Conservation (phyloP, 2,888 invertebrate genomes). For the Acanthosepion lycidas region DNA sequence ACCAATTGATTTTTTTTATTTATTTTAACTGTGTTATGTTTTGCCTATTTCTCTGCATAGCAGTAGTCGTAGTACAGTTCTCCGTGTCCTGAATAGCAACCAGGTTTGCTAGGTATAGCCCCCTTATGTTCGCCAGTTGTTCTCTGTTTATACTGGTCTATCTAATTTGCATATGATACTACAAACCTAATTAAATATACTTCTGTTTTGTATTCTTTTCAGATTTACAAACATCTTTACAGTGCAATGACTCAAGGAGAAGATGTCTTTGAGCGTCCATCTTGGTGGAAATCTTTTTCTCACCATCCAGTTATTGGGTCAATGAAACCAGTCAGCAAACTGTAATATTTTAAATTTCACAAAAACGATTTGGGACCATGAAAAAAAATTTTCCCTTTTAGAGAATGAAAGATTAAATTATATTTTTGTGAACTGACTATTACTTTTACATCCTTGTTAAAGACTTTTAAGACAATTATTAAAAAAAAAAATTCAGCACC, state of each 20-base stretch:
- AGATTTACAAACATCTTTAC: conserved; percentile 74
- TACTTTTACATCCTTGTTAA: not conserved
- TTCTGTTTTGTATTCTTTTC: conserved; percentile 50
- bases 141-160: no score
- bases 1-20: no score
- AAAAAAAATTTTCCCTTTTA: no score
- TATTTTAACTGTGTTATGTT: no score
- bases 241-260: conserved; percentile 71
- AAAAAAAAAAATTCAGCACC: not conserved
- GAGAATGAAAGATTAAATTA: not conserved
- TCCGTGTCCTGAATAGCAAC: no score
- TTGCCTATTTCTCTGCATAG: no score
- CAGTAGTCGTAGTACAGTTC: no score
- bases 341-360: conserved; percentile 39
- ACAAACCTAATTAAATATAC: no score
- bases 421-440: conserved; percentile 33
- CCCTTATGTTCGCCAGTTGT: no score
- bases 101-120: no score
- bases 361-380: no score
- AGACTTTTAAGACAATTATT: not conserved
- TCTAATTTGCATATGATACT: no score
- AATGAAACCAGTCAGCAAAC: conserved; percentile 48
- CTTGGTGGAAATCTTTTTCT: conserved; percentile 70
- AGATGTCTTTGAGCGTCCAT: conserved; percentile 67
- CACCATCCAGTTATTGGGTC: conserved; percentile 66